These are phyloP conservation scores for Sebastes hopkinsi DNA, from an alignment of 2,797 vertebrate species.

Conservation along the genomic window DNA sequence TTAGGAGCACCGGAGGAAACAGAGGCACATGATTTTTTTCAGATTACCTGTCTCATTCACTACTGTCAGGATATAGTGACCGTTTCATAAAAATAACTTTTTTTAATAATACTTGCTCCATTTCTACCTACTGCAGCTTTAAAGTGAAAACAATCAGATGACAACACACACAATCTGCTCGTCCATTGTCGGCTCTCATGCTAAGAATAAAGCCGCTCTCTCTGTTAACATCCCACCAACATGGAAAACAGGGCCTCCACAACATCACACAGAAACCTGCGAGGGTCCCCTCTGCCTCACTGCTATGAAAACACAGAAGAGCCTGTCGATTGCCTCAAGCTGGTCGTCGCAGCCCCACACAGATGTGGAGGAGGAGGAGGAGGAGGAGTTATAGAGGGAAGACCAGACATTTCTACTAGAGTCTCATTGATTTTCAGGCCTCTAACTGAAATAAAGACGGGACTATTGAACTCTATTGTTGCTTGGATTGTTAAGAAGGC, in stretches of 20 bases:
- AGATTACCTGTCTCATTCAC: too few relatives aligned
- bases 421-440: constrained; percentile 17
- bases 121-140: too few relatives aligned
- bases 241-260: constrained; percentile 53
- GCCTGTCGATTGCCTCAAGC: constrained; percentile 18
- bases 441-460: not conserved
- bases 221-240: constrained; percentile 51
- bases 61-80: too few relatives aligned
- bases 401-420: constrained; percentile 2
- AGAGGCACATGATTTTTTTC: too few relatives aligned
- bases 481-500: not conserved
- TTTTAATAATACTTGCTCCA: too few relatives aligned
- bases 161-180: not conserved
- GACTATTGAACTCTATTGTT: not conserved
- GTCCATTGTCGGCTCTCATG: constrained; percentile 3
- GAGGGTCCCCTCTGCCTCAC: constrained; percentile 44
- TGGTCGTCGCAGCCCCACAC: constrained; percentile 55
- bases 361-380: constrained; percentile 47
- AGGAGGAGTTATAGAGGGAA: constrained; percentile 13
- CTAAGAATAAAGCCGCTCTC: constrained; percentile 53
- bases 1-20: too few relatives aligned
- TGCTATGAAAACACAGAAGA: constrained; percentile 44
- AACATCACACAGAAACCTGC: constrained; percentile 60
- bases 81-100: fast-evolving
- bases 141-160: not conserved